These are phyloP conservation scores for Polydrusus tereticollis DNA, from an alignment of 2,888 invertebrate genomes.

Conservation along the genomic window DNA sequence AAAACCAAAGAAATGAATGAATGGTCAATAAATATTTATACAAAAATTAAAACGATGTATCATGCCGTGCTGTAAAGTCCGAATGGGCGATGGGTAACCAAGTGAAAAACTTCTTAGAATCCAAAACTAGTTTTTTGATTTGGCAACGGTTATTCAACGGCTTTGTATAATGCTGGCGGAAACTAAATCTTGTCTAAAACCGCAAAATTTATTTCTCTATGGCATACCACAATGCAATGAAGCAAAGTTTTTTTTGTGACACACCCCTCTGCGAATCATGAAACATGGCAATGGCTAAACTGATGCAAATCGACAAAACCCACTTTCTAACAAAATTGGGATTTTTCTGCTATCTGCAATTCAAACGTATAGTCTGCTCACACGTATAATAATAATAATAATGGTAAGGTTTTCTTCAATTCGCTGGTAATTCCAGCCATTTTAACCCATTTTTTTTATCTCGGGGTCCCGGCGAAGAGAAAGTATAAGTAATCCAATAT, in stretches of 20 bases:
- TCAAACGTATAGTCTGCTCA: too few relatives aligned
- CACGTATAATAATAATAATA: too few relatives aligned
- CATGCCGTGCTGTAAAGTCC: conserved; percentile 10
- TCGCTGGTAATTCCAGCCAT: too few relatives aligned
- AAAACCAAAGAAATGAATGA: neutral
- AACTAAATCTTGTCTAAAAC: conserved; percentile 6
- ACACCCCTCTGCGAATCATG: too few relatives aligned
- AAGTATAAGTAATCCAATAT: too few relatives aligned
- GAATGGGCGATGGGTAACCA: neutral
- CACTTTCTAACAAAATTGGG: too few relatives aligned
- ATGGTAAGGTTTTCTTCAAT: too few relatives aligned
- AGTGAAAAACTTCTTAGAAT: conserved; percentile 10
- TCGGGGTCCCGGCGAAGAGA: too few relatives aligned
- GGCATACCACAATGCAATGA: neutral
- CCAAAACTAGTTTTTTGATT: conserved; percentile 21
- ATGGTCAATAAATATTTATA: neutral
- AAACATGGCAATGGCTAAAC: too few relatives aligned
- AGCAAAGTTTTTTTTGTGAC: neutral
- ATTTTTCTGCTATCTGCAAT: too few relatives aligned
- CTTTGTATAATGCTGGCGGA: neutral
- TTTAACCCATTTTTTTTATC: too few relatives aligned
- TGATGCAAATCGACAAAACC: too few relatives aligned
- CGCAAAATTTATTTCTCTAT: neutral
- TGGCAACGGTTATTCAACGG: conserved; percentile 6
- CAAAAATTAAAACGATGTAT: conserved; percentile 6